A percentile compares a stretch with the other conserved stretches of the same genome.
Conservation (phyloP, 2,797 vertebrate genomes). For the Phoebastria nigripes region DNA sequence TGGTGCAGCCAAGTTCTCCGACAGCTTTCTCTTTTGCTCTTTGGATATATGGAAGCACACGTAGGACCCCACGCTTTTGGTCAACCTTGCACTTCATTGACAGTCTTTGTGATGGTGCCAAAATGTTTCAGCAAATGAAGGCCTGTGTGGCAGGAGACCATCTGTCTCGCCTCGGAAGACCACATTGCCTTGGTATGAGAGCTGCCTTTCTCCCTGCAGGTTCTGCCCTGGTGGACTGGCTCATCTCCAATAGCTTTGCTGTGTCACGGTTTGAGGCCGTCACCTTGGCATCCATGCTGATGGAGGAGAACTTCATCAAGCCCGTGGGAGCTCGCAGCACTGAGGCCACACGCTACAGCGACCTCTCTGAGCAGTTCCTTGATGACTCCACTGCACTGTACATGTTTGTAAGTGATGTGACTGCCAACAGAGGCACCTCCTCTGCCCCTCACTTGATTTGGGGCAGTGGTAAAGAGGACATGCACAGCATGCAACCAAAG, state of each 20-base stretch:
- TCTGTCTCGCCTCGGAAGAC: background rate
- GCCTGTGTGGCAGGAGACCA: background rate
- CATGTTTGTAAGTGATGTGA: constrained; percentile 78
- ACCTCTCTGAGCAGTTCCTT: constrained; percentile 85
- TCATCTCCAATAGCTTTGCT: constrained; percentile 84
- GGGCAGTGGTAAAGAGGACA: background rate
- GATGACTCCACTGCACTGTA: constrained; percentile 92
- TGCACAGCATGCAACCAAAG: background rate
- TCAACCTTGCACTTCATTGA: background rate
- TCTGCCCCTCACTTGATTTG: background rate
- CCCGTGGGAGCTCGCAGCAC: constrained; percentile 83
- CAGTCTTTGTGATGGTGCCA: background rate
- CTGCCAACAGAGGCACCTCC: background rate
- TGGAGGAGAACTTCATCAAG: constrained; percentile 86
- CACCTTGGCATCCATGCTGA: constrained; percentile 86
- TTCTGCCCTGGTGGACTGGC: constrained; percentile 91
- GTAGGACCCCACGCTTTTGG: background rate
- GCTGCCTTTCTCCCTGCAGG: constrained; percentile 71
- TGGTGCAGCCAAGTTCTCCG: background rate
- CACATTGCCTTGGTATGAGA: background rate
- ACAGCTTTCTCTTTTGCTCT: background rate
- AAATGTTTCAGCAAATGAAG: background rate
- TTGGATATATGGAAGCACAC: background rate
- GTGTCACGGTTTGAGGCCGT: constrained; percentile 84
- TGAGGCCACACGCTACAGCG: constrained; percentile 78